These are phyloP conservation scores for Mythimna pallens DNA, from an alignment of 2,888 invertebrate species.

Conservation along the genomic window DNA sequence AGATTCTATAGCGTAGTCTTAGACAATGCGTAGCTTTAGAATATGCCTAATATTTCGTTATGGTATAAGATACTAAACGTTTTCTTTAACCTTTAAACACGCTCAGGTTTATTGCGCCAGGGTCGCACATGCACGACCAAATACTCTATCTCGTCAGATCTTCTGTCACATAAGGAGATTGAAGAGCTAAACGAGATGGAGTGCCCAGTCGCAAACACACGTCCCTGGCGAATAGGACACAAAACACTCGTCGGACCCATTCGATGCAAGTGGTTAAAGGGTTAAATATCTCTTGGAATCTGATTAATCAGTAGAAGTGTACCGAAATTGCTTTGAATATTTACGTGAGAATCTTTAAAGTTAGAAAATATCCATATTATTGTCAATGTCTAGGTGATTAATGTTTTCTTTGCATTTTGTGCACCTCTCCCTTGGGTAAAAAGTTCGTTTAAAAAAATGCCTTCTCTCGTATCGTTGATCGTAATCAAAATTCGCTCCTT, in stretches of 20 bases:
- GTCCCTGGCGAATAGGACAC: no score
- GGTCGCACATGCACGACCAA: no score
- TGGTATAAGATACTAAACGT: conserved; percentile 50
- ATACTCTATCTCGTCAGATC: no score
- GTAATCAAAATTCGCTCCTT: conserved; percentile 46
- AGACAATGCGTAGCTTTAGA: conserved; percentile 57
- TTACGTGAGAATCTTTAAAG: conserved; percentile 22
- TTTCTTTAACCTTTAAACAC: conserved; percentile 17
- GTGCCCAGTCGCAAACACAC: no score
- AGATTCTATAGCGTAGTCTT: conserved; percentile 49
- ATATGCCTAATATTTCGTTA: conserved; percentile 61
- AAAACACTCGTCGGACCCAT: no score
- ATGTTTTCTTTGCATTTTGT: conserved; percentile 40
- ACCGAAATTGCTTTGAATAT: conserved; percentile 51
- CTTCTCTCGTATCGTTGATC: conserved; percentile 25
- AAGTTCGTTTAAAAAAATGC: conserved; percentile 17
- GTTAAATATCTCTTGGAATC: conserved; percentile 19
- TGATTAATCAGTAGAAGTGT: conserved; percentile 41
- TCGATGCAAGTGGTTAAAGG: no score
- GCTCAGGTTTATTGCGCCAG: no score
- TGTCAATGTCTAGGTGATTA: conserved; percentile 35
- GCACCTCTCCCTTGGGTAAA: conserved; percentile 15
- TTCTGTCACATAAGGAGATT: no score
- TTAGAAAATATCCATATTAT: conserved; percentile 28
- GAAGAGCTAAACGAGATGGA: no score